Evolutionary conservation across 2,113 vertebrate species (phyloP).

Genomic region (Ceyx melanurus): DNA sequence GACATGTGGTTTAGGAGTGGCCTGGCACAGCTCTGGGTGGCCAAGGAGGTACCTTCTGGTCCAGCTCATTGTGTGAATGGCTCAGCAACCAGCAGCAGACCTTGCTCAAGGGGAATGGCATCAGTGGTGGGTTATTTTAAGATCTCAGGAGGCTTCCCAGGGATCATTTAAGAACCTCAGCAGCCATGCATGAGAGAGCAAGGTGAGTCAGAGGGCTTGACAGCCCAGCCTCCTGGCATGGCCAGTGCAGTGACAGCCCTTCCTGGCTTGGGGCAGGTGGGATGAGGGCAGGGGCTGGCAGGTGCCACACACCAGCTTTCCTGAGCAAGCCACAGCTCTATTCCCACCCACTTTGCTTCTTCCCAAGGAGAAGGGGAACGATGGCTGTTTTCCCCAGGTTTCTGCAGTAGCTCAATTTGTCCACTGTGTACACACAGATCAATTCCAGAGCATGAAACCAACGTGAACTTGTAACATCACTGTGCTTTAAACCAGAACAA

Average conservation of each 20-base stretch:
- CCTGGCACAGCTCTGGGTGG: not conserved
- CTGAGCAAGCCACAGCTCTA: not conserved
- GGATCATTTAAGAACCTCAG: not conserved
- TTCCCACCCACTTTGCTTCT: not conserved
- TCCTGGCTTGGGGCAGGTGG: not conserved
- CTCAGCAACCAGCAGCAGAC: not conserved
- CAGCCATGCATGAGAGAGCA: rapidly evolving
- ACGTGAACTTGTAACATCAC: not conserved
- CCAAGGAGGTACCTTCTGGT: not conserved
- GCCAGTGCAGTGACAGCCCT: not conserved
- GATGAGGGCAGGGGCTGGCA: not conserved
- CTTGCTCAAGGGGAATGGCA: not conserved
- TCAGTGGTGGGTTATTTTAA: not conserved
- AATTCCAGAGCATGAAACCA: conserved; percentile 9
- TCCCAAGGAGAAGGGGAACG: not conserved
- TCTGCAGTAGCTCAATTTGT: not conserved
- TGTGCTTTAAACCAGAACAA: not conserved
- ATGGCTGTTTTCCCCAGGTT: not conserved
- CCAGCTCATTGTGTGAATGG: not conserved
- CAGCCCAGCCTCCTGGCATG: not conserved
- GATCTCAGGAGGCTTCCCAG: not conserved
- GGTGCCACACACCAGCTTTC: rapidly evolving
- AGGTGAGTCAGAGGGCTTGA: not conserved
- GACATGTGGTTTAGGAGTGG: not conserved
- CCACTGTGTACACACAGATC: not conserved